Base-by-base conservation (phyloP, 1,140 invertebrate species). In the Nixonia krombeini region DNA sequence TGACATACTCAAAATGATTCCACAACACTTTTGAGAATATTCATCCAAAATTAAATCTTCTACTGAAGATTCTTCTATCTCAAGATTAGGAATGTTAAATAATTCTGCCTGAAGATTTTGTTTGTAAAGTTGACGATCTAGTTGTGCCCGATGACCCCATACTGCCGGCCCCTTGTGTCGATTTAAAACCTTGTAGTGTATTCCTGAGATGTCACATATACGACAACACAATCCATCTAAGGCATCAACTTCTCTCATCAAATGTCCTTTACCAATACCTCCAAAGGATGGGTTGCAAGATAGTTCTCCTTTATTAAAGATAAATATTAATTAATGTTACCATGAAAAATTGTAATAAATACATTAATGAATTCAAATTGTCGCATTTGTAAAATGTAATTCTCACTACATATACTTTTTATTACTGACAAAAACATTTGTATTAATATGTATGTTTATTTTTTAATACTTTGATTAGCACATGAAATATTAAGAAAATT, bases 241-340 rank as follows among this genome's bases (percentile, higher is more conserved):
- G 9, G 96, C 96, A 86, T 98, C 96, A 15, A 98, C 85, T 88
- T 98, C 96, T 80, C 89, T 89, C 88, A 98, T 93, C 29, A 98
- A 84, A 86, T 98, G 94, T 0, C 96, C 96, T 87, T 98, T 98
- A 1, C 96, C 96, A 70, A 98, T 96, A 13, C 96, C 96, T 44
- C 96, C 96, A 86, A 98, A 98, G 8, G 94, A 94, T 33, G 95
- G 95, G 86, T 98, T 98, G 73, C 96, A 98, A 0, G 95, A 97
- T 96, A 98, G 98, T 85, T 96, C 96, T 35, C 94, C 94, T 40
- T 21, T 94, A 42, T 52, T 75, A n/a, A n/a, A n/a, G n/a, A n/a
- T n/a, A n/a, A n/a, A n/a, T n/a, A n/a, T n/a, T n/a, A n/a, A n/a
- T n/a, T n/a, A n/a, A n/a, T n/a, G n/a, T n/a, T n/a, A n/a, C n/a